Base-by-base conservation (phyloP, 2,113 vertebrate genomes). In the Taxidea taxus region DNA sequence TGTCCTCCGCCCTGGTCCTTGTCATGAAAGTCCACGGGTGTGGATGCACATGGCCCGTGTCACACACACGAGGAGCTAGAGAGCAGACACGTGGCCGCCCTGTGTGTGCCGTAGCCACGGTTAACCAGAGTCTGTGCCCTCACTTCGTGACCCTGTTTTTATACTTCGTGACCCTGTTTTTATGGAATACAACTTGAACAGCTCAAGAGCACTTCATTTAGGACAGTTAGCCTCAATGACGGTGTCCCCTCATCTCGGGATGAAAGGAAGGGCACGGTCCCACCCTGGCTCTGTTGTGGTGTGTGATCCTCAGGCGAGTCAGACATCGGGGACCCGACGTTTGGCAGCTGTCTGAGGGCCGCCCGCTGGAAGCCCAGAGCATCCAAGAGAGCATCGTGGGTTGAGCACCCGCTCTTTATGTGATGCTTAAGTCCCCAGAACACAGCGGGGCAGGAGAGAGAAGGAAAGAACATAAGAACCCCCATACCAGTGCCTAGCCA, bases 361-460 rank as follows among this genome's bases (percentile, higher is more conserved):
- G 4, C 72, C 54, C 68, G 39, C 88, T 49, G 37, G 54, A 70
- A 85, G 15, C 11, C 25, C 42, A 2, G 1, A 11, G 9, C 72
- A 25, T 11, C 25, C 18, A 20, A 5, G 7, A 34, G 11, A 44
- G 68, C 6, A 15, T 31, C 2, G 3, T 2, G n/a, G 3, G 9
- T 2, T 25, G 51, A n/a, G 6, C 11, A 2, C 6, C 0, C 64
- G 1, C 1, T n/a, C 39, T 37, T 20, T 3, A 12, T n/a, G 37
- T 77, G 20, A 31, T 6, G 9, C 8, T 27, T n/a, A 13, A 54
- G 20, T 93, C 86, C 68, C 78, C 54, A 25, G 78, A 31, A 47
- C 15, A 72, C 34, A 37, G 54, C 39, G 13, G 37, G 6, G 29
- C 4, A 1, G 15, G 6, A n/a, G 11, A 7, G 18, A 27, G 10